Conservation (phyloP, 2,797 vertebrate genomes). For the Anniella stebbinsi region DNA sequence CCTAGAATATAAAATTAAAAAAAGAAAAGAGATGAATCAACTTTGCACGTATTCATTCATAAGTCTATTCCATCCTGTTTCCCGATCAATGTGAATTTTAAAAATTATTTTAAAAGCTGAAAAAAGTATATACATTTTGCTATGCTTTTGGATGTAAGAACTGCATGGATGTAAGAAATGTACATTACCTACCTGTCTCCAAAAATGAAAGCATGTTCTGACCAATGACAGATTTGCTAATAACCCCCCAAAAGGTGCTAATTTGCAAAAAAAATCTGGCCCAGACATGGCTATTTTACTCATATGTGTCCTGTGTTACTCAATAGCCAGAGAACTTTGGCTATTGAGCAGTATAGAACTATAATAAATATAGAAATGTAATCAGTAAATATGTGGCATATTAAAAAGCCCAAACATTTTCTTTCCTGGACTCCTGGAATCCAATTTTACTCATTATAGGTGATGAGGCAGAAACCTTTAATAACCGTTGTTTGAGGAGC, state of each 20-base stretch:
- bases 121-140: neutral
- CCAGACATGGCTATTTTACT: neutral
- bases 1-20: conserved; percentile 56
- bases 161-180: too few species aligned
- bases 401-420: neutral
- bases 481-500: too few species aligned
- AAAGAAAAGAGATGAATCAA: neutral
- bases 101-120: neutral
- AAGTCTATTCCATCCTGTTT: neutral
- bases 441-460: neutral
- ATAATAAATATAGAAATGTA: too few species aligned
- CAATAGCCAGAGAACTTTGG: too few species aligned
- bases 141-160: too few species aligned
- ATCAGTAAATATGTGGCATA: too few species aligned
- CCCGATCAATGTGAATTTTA: neutral
- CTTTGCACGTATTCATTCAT: neutral
- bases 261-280: neutral
- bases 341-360: too few species aligned
- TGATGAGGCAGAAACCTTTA: too few species aligned
- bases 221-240: neutral
- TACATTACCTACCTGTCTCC: neutral
- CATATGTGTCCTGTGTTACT: too few species aligned
- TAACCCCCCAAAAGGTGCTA: neutral
- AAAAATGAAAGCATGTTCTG: neutral
- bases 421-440: neutral